Evolutionary conservation across 2,797 vertebrate genomes (phyloP), one percentile per base, ranked within the genome.

Genomic region (Austrolebias charrua): DNA sequence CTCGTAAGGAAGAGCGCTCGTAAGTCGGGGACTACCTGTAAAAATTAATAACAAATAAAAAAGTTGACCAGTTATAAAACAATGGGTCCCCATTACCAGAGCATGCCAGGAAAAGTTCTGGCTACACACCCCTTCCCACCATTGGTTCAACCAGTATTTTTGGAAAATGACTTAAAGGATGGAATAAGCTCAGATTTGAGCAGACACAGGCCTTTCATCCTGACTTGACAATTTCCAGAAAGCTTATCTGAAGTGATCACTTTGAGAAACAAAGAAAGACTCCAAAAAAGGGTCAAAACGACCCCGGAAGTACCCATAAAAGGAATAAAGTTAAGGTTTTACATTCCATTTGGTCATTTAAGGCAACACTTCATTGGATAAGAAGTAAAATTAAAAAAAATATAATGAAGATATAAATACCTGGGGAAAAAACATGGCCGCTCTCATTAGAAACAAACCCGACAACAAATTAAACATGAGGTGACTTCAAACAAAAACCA

Each of bases 81-180:
- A 67, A 33, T 66, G 20, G 16, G 35, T 60, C 50, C 43, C 67
- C 52, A 73, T 64, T 66, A 58, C 31, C 46, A 33, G 12, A n/a
- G 63, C 8, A 60, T 57, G 79, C 57, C 76, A 66, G 65, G 63
- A 55, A 60, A 79, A 75, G 28, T 47, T 60, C 20, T 74, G 53
- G 53, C 48, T 64, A 69, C 58, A 24, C 10, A 28, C 13, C 45
- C 60, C 69, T 60, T 49, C 51, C 72, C 79, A 44, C 63, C 64
- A 71, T 78, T 77, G 80, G 81, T 69, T 24, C 55, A 81, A 55
- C 16, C 18, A 45, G 40, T 9, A 49, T 7, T 24, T 24, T 24
- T 24, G 24, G 24, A 28, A 19, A 38, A 51, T 4, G n/a, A 3
- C 33, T 15, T 35, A 50, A 7, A 33, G 18, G 20, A 45, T 10